phyloP scores from a whole-genome alignment of 2,888 invertebrate species.

The Pecten maximus region DNA sequence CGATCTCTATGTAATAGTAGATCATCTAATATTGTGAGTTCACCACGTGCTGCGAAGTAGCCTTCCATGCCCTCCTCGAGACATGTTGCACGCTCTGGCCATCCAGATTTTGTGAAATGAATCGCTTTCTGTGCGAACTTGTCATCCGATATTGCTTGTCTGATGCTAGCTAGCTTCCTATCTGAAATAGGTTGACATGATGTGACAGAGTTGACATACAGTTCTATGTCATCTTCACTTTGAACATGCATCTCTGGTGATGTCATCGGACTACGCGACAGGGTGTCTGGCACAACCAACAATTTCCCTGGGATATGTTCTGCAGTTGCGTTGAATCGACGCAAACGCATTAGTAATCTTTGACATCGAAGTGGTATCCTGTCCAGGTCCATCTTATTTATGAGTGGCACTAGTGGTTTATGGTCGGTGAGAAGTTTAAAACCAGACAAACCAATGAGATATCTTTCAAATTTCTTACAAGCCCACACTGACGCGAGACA shows the following conservation, averaged over 20 bases:
- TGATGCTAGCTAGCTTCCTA: conserved; percentile 44
- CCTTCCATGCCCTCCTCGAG: conserved; percentile 35
- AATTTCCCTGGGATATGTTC: conserved; percentile 46
- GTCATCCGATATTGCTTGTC: background rate
- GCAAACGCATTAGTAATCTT: conserved; percentile 58
- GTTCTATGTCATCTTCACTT: conserved; percentile 42
- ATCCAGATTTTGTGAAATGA: conserved; percentile 42
- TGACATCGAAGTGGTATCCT: conserved; percentile 60
- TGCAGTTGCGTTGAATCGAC: conserved; percentile 45
- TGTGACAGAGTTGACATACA: conserved; percentile 43
- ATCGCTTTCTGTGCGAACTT: conserved; percentile 23
- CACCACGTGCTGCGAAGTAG: conserved; percentile 45
- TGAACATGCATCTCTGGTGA: background rate
- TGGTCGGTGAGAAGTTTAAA: conserved; percentile 60
- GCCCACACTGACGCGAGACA: conserved; percentile 68
- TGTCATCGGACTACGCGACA: conserved; percentile 43
- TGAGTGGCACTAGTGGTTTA: conserved; percentile 61
- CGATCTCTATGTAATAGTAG: conserved; percentile 47
- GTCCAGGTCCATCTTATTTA: conserved; percentile 58
- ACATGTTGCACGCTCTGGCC: conserved; percentile 51
- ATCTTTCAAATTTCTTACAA: conserved; percentile 58
- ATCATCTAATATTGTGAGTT: conserved; percentile 50
- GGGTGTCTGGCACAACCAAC: conserved; percentile 46
- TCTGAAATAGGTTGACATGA: conserved; percentile 42
- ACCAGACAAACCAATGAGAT: too few relatives aligned